These are phyloP conservation scores for Napeogenes inachia DNA, from an alignment of 2,888 invertebrate genomes.

Conservation along the genomic window DNA sequence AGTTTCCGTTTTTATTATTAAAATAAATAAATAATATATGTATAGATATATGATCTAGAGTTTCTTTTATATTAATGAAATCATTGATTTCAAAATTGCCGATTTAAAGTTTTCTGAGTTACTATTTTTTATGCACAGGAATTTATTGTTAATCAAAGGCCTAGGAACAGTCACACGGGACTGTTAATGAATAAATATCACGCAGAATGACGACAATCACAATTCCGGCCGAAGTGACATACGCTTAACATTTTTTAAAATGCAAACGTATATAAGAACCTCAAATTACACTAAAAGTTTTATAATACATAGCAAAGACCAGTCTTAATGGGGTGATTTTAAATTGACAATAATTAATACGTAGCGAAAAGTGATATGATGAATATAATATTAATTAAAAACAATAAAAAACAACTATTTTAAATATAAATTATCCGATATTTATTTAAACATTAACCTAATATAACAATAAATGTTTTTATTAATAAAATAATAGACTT, in stretches of 20 bases:
- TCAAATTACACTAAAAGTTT: constrained; percentile 2
- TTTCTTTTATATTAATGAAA: too few species aligned
- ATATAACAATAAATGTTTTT: not conserved
- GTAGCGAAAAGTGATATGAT: constrained; percentile 5
- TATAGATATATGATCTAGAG: too few species aligned
- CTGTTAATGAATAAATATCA: too few species aligned
- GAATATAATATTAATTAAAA: constrained; percentile 1
- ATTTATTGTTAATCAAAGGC: too few species aligned
- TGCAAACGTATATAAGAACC: constrained; percentile 1
- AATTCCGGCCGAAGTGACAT: constrained; percentile 10
- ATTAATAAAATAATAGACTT: too few species aligned
- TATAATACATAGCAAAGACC: constrained; percentile 47
- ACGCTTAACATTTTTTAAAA: constrained; percentile 27
- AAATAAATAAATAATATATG: not conserved
- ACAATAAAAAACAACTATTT: constrained; percentile 5
- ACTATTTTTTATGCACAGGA: too few species aligned
- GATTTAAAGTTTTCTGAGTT: too few species aligned
- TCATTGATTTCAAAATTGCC: too few species aligned
- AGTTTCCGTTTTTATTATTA: not conserved
- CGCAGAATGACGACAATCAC: not conserved
- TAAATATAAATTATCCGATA: not conserved
- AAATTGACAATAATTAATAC: constrained; percentile 52
- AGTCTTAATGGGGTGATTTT: constrained; percentile 56
- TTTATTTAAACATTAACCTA: not conserved
- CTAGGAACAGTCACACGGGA: too few species aligned